Evolutionary conservation across 2,797 vertebrate genomes (phyloP), one percentile per base, ranked within the genome.

Genomic region (Gymnodraco acuticeps): DNA sequence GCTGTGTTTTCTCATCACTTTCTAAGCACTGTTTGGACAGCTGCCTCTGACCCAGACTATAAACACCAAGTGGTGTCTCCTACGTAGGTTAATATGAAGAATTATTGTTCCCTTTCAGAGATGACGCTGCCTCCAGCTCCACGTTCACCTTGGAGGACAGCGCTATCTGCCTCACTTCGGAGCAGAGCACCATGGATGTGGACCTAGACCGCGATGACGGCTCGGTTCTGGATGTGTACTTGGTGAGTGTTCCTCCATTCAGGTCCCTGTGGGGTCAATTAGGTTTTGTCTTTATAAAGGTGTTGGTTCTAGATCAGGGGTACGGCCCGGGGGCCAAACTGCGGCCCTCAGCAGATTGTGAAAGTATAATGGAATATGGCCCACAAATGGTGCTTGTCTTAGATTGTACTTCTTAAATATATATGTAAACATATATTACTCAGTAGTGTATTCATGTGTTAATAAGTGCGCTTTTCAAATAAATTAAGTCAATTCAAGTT

Each of bases 71-170:
- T 8, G 20, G 45, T 0, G 52, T 51, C 75, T 64, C 1, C 15
- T 47, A 15, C 17, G 1, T n/a, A 50, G 16, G 48, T 61, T 72
- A 42, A 80, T 42, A 1, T 6, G 15, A 8, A 17, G 64, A 53
- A 3, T 3, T 54, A 0, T 71, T 42, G 58, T 33, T 63, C 27
- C 86, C 87, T 83, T 90, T 65, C 91, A 99, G 98, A 88, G 96
- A 96, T 66, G 96, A 95, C 14, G 83, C 95, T 15, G 96, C 96
- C 72, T 98, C 96, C 0, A 96, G 96, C 91, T 99, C 98, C 33
- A 97, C 96, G 0, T 97, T 97, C 71, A 98, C 97, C 45, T 87
- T 98, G 92, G 97, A 97, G 91, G 97, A 99, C 88, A 97, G 97
- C 47, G 97, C 97, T 69, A 98, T 99, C 94, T 99, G 96, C 89